Percentiles rank a stretch among this genome's conserved stretches.
Conservation (phyloP, 2,113 vertebrate genomes). For the Lepidothrix coronata region DNA sequence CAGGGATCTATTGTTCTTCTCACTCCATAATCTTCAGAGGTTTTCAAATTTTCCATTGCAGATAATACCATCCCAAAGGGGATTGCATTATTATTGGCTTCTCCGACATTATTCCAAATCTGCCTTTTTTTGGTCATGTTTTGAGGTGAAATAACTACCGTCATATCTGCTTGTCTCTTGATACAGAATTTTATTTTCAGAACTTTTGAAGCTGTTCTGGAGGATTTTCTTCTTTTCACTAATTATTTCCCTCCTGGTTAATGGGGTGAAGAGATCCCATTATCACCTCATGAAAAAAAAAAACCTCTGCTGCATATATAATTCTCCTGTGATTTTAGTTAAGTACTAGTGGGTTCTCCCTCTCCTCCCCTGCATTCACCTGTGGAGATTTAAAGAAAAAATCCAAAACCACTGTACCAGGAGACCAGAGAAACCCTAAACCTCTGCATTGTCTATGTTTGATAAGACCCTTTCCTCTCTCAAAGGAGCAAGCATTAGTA, state of each 20-base stretch:
- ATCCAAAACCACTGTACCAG: not conserved
- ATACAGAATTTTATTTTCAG: not conserved
- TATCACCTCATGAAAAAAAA: not conserved
- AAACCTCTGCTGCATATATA: not conserved
- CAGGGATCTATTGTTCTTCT: slow-evolving; percentile 28
- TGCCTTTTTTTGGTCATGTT: not conserved
- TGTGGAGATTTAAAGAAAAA: not conserved
- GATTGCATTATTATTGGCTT: not conserved
- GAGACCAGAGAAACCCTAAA: not conserved
- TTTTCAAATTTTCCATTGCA: slow-evolving; percentile 16
- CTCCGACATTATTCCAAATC: not conserved
- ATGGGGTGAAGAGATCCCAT: not conserved
- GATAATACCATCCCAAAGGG: not conserved
- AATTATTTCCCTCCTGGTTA: not conserved
- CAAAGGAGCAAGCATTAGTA: not conserved
- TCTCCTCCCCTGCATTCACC: not conserved
- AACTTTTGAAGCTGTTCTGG: not conserved
- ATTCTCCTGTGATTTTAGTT: not conserved
- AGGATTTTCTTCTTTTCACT: not conserved
- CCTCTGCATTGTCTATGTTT: not conserved
- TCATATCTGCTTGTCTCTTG: not conserved
- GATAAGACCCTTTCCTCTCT: not conserved
- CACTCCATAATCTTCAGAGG: not conserved
- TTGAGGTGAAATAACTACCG: not conserved
- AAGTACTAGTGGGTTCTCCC: not conserved